These are phyloP conservation scores for Aleiodes leptofemur DNA, from an alignment of 2,888 invertebrate genomes.

Conservation along the genomic window DNA sequence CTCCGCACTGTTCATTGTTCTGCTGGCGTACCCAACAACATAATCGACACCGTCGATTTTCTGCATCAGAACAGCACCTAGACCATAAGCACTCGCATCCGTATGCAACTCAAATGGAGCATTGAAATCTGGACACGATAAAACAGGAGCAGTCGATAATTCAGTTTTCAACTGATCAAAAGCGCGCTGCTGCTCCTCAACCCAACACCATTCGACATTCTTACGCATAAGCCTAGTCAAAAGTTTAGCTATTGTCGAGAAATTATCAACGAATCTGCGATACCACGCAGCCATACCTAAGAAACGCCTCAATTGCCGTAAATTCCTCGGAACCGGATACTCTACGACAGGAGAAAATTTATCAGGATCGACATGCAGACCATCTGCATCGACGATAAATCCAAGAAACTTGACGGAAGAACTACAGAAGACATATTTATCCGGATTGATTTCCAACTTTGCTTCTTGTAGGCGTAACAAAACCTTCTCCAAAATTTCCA, in stretches of 20 bases:
- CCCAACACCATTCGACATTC: slow-evolving; percentile 43
- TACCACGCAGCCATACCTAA: slow-evolving; percentile 40
- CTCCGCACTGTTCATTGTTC: neutral
- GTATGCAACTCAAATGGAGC: slow-evolving; percentile 47
- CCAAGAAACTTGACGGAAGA: slow-evolving; percentile 38
- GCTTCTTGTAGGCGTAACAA: neutral
- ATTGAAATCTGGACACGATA: slow-evolving; percentile 52
- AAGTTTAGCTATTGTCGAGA: slow-evolving; percentile 50
- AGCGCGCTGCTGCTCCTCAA: slow-evolving; percentile 19
- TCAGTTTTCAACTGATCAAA: slow-evolving; percentile 39
- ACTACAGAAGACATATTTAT: slow-evolving; percentile 45
- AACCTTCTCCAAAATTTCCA: neutral
- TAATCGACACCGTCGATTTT: slow-evolving; percentile 41
- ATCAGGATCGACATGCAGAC: slow-evolving; percentile 32
- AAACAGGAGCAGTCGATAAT: slow-evolving; percentile 44
- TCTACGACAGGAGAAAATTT: slow-evolving; percentile 31
- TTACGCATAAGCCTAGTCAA: slow-evolving; percentile 49
- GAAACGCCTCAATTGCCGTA: slow-evolving; percentile 37
- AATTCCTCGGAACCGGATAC: slow-evolving; percentile 20
- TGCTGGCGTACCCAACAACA: slow-evolving; percentile 51
- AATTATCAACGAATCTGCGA: slow-evolving; percentile 53
- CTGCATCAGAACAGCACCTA: slow-evolving; percentile 55
- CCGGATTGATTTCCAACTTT: slow-evolving; percentile 26
- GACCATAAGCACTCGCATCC: slow-evolving; percentile 46
- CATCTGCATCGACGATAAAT: slow-evolving; percentile 26